Evolutionary conservation across 2,888 invertebrate species (phyloP), one percentile per base, ranked within the genome.

Genomic region (Parasteatoda lunata): DNA sequence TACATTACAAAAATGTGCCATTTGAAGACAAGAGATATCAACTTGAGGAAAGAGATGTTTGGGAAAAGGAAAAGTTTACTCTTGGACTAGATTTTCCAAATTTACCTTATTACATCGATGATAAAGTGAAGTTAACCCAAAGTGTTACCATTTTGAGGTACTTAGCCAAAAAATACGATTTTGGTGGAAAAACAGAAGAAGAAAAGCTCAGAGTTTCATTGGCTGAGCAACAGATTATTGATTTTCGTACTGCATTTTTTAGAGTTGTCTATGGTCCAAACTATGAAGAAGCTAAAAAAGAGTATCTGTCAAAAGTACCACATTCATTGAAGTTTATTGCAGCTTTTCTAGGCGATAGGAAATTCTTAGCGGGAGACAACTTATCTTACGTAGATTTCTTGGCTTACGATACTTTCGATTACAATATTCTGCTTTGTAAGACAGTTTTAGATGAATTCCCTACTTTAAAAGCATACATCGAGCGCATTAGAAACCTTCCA

Each of bases 1-100:
- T 93, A 77, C 91, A 91, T 69, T 92, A 92, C 89, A 91, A 90
- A 5, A 92, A 91, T 5, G 91, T 91, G 70, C 92, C 92, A 0
- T 93, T 92, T 90, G 92, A 92, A 88, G 93, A 93, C 82, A 91
- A 91, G 69, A 85, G 90, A 45, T 93, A 92, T 88, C 90, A 91
- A 15, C 91, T 90, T 88, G 91, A 90, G 87, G 92, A 92, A 5
- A 90, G 90, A 89, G 30, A 30, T 30, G 92, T 91, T 47, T 86
- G 86, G 86, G 7, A 68, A 66, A 15, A 70, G 8, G 83, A 86
- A 9, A 84, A 75, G 13, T 68, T 76, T 48, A 68, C 86, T 0
- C 89, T 92, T 9, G 91, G 90, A 3, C 88, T 92, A 48, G 90
- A 90, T 49, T 92, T 92, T 77, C 91, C 92, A 7, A 92, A 92